Evolutionary conservation across 2,888 invertebrate species (phyloP).

Genomic region (Leptinotarsa juncta): DNA sequence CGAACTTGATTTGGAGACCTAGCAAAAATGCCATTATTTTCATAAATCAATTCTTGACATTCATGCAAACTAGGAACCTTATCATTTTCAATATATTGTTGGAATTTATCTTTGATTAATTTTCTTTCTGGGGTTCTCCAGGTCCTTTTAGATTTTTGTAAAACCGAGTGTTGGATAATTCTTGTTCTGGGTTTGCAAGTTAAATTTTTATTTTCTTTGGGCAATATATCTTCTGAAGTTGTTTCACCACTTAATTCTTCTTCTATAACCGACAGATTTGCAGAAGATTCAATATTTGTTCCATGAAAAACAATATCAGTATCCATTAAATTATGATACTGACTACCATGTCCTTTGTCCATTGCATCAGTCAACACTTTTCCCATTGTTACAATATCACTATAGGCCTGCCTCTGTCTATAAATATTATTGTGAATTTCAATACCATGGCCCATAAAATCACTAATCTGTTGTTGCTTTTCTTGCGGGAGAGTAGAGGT

Average conservation of each 20-base stretch:
- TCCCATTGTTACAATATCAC: constrained; percentile 27
- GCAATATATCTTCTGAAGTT: not conserved
- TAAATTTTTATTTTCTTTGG: not conserved
- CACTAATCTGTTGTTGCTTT: constrained; percentile 15
- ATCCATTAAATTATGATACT: not conserved
- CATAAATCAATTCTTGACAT: not conserved
- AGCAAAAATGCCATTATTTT: not conserved
- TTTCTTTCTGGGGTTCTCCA: constrained; percentile 25
- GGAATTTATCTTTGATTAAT: constrained; percentile 14
- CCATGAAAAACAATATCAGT: not conserved
- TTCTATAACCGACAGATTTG: not conserved
- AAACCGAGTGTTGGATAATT: not conserved
- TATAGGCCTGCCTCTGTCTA: constrained; percentile 14
- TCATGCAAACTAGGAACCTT: not conserved
- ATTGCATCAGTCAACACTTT: constrained; percentile 21
- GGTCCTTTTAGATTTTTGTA: constrained; percentile 11
- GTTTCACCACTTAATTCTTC: not conserved
- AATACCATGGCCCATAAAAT: constrained; percentile 24
- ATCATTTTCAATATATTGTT: constrained; percentile 4
- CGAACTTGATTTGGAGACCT: not conserved
- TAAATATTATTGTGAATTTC: constrained; percentile 26
- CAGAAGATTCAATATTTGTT: not conserved
- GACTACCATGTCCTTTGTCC: not conserved
- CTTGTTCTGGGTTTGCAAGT: not conserved
- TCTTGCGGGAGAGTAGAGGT: constrained; percentile 15